A percentile compares a stretch with the other conserved stretches of the same genome.
Evolutionary conservation across 2,888 invertebrate species (phyloP).

Genomic region (Microplitis deprimator): DNA sequence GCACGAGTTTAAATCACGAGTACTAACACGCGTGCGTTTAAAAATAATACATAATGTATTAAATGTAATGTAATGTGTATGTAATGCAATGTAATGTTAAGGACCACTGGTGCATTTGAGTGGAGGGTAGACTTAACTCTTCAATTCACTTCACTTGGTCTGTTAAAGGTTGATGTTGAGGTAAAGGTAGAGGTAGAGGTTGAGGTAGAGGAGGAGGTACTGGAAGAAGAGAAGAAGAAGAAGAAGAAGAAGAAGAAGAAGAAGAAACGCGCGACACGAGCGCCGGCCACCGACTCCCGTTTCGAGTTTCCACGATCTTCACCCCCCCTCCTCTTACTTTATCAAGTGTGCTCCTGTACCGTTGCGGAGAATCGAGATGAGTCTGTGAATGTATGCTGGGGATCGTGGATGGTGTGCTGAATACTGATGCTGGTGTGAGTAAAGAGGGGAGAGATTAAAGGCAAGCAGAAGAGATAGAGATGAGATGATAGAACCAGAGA

Average conservation of each 20-base stretch:
- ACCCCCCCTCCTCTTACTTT: constrained; percentile 9
- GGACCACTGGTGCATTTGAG: constrained; percentile 24
- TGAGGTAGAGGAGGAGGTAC: neutral
- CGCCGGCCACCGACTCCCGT: constrained; percentile 40
- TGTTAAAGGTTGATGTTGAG: neutral
- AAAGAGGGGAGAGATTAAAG: neutral
- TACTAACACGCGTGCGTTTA: neutral
- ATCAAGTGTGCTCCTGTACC: neutral
- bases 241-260: constrained; percentile 11
- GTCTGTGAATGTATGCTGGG: neutral
- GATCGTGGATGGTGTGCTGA: neutral
- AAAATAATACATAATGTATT: neutral
- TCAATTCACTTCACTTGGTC: neutral
- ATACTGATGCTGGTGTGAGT: neutral
- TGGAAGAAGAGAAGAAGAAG: constrained; percentile 13
- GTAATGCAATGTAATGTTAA: neutral
- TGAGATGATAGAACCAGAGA: neutral
- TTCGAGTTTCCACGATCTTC: constrained; percentile 37
- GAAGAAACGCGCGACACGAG: constrained; percentile 37
- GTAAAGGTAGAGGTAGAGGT: neutral
- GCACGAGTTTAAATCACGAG: neutral
- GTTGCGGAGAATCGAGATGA: neutral
- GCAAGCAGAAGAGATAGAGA: neutral
- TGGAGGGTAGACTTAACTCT: neutral
- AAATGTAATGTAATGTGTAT: neutral